Base-by-base conservation (phyloP, 2,113 vertebrate genomes). In the Crotalus viridis region DNA sequence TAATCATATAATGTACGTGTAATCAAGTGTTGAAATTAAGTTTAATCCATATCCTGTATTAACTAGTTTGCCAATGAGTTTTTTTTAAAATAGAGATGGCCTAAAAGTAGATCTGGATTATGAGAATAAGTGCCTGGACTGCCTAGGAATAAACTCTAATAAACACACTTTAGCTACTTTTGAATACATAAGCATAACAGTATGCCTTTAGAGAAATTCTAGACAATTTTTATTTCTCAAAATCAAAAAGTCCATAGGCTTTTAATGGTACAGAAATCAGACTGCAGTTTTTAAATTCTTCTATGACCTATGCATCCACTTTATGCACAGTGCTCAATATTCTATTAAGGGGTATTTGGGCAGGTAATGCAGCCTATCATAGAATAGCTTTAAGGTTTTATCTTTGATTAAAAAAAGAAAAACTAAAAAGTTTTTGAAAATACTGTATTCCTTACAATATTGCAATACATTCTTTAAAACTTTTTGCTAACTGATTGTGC, bases 321-420 rank as follows among this genome's bases (percentile, higher is more conserved):
- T 93, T 86, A 74, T 95, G 39, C 88, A 95, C 95, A 89, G 87
- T 43, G 69, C 54, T 81, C 91, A 95, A 92, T 52, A 92, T 64
- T 92, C 94, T 86, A 52, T 85, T 24, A 93, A 92, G 90, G 95
- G 48, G 92, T 93, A 19, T 89, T 86, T 10, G 39, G 86, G 87
- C 24, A 43, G 24, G 90, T 91, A 86, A 89, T 91, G 39, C 33
- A 87, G 39, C 85, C 89, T 64, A 0, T 26, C 19, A 48, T 55
- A 43, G 51, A 64, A 90, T 92, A 81, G 88, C 89, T 92, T 93
- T 92, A 64, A 93, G 51, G 57, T 95, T 96, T 46, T 2, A 33
- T 54, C 64, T 88, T 51, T 86, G 89, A 64, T 24, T 64, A 64
- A 64, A 64, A 64, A 64, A 64, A 39, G 88, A 55, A 89, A 94